phyloP scores from a whole-genome alignment of 2,113 vertebrate genomes.

The Myotis yumanensis region DNA sequence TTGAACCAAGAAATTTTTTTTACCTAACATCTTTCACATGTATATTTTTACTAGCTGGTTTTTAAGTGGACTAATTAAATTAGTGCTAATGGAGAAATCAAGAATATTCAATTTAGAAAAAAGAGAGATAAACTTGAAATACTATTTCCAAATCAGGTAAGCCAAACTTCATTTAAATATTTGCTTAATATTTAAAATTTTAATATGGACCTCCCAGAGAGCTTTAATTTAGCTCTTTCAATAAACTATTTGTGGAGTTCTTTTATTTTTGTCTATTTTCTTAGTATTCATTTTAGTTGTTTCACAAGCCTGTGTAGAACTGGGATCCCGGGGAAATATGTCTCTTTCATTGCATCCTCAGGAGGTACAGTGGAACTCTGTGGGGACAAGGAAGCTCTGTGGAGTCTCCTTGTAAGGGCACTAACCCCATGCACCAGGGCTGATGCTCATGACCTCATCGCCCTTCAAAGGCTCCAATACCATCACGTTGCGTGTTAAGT shows the following conservation, averaged over 20 bases:
- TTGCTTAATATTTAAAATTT: neutral
- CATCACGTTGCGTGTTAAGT: neutral
- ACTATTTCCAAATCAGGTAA: neutral
- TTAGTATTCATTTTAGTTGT: neutral
- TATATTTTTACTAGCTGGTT: neutral
- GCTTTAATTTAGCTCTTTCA: neutral
- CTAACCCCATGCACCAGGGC: neutral
- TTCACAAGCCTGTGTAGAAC: neutral
- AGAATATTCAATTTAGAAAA: neutral
- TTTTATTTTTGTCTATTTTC: neutral
- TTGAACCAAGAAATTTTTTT: neutral
- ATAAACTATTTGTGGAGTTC: neutral
- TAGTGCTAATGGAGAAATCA: neutral
- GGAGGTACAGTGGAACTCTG: no score
- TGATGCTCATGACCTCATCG: neutral
- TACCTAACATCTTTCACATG: neutral
- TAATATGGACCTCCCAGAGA: neutral
- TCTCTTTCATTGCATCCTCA: neutral
- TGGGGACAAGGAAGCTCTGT: neutral
- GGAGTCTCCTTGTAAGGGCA: neutral
- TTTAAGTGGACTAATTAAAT: neutral
- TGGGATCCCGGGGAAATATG: neutral
- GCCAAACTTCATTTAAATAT: neutral
- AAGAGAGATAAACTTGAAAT: neutral
- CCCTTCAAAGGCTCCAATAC: neutral